A percentile compares a stretch with the other conserved stretches of the same genome.
These are phyloP conservation scores for Lepidurus couesii DNA, from an alignment of 1,140 invertebrate species.

Conservation along the genomic window DNA sequence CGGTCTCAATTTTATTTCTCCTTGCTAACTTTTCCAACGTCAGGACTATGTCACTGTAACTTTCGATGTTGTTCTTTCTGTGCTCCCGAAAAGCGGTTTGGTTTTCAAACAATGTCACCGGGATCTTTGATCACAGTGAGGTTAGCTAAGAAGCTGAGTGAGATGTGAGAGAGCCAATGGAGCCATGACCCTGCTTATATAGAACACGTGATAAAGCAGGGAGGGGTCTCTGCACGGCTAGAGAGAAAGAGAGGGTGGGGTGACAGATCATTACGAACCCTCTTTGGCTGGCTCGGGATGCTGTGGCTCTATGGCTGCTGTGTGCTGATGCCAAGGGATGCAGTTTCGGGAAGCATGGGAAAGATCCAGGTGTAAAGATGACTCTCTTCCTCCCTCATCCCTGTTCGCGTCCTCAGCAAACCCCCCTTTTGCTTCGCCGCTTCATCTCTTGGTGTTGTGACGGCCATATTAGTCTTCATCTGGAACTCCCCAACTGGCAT, in stretches of 20 bases:
- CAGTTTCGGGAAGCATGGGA: neutral
- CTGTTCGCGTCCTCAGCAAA: neutral
- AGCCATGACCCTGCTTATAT: constrained; percentile 18
- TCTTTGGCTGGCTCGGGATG: constrained; percentile 9
- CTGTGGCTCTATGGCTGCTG: constrained; percentile 7
- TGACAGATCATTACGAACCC: constrained; percentile 15
- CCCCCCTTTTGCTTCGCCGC: neutral
- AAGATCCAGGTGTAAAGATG: constrained; percentile 19
- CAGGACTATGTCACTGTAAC: neutral
- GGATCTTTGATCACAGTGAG: constrained; percentile 4
- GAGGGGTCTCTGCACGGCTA: neutral
- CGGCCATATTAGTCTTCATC: neutral
- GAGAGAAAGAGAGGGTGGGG: neutral
- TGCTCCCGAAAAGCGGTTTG: neutral
- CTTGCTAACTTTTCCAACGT: neutral
- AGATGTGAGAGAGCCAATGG: constrained; percentile 18
- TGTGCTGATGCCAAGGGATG: neutral
- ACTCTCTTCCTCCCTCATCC: neutral
- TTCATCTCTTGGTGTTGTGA: neutral
- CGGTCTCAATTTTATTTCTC: neutral
- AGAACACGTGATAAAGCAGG: constrained; percentile 21
- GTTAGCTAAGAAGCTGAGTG: constrained; percentile 21
- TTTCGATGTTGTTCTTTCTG: neutral
- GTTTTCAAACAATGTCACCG: neutral
- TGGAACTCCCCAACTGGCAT: neutral